Conservation (phyloP, 2,888 invertebrate species). For the Ormyrus thymus region DNA sequence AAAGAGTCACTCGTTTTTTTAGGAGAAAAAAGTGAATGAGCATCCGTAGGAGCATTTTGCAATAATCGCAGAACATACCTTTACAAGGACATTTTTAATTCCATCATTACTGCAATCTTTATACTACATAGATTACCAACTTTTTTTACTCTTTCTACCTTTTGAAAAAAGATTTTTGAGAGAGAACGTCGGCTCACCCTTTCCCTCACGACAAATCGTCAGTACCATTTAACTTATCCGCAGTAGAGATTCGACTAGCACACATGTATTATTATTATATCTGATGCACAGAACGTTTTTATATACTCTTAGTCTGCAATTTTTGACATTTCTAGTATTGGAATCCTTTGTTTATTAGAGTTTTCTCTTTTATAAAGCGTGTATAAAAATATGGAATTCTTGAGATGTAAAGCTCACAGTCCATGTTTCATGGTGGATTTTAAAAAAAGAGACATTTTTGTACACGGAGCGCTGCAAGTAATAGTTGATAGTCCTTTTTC, state of each 20-base stretch:
- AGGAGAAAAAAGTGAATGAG: conserved; percentile 46
- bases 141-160: background rate
- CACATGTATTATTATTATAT: conserved; percentile 8
- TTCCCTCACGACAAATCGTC: background rate
- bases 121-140: background rate
- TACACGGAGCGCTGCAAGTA: conserved; percentile 48
- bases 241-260: conserved; percentile 34
- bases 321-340: conserved; percentile 24
- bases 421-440: background rate
- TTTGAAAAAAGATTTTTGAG: background rate
- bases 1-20: conserved; percentile 45
- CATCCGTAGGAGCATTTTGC: conserved; percentile 44
- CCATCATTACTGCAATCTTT: conserved; percentile 11
- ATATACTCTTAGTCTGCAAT: conserved; percentile 33
- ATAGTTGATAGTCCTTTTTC: conserved; percentile 33
- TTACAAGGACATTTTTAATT: conserved; percentile 37
- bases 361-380: conserved; percentile 11
- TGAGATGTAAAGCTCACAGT: background rate
- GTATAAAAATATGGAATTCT: conserved; percentile 38
- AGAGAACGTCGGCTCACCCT: too few species aligned
- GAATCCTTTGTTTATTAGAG: conserved; percentile 14
- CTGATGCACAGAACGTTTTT: conserved; percentile 34
- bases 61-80: conserved; percentile 10
- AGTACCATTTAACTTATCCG: background rate
- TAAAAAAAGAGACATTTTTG: conserved; percentile 43